Conservation (phyloP, 2,888 invertebrate genomes). For the Suillia variegata region DNA sequence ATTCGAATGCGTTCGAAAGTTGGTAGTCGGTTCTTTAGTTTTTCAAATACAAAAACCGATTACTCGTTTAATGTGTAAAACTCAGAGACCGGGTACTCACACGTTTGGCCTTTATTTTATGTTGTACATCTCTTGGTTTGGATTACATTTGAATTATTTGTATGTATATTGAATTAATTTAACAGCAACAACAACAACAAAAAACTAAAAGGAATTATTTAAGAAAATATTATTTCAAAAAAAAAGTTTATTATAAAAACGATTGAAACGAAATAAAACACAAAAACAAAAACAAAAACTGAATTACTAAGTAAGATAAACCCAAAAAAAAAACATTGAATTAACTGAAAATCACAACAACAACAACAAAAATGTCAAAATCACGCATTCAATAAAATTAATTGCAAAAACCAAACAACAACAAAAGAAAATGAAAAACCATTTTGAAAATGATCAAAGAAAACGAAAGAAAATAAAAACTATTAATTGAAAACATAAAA, state of each 20-base stretch:
- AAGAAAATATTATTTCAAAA: constrained; percentile 37
- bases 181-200: too few species aligned
- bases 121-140: too few species aligned
- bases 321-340: constrained; percentile 15
- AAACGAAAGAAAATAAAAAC: constrained; percentile 5
- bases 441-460: constrained; percentile 34
- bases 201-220: constrained; percentile 22
- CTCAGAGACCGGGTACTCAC: too few species aligned
- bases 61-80: too few species aligned
- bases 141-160: too few species aligned
- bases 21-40: too few species aligned
- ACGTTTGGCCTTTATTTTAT: too few species aligned
- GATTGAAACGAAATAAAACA: constrained; percentile 19
- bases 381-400: constrained; percentile 26
- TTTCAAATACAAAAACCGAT: too few species aligned
- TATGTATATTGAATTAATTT: too few species aligned
- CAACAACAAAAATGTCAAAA: constrained; percentile 3
- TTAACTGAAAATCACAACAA: neutral
- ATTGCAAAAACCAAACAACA: constrained; percentile 14
- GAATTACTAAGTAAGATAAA: constrained; percentile 22
- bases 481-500: constrained; percentile 8
- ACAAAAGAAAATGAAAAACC: constrained; percentile 17
- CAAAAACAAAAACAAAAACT: constrained; percentile 2
- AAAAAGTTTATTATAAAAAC: constrained; percentile 22
- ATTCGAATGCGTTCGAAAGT: too few species aligned